These are phyloP conservation scores for Pseudomyrmex flavicornis DNA, from an alignment of 1,140 invertebrate species.

Conservation along the genomic window DNA sequence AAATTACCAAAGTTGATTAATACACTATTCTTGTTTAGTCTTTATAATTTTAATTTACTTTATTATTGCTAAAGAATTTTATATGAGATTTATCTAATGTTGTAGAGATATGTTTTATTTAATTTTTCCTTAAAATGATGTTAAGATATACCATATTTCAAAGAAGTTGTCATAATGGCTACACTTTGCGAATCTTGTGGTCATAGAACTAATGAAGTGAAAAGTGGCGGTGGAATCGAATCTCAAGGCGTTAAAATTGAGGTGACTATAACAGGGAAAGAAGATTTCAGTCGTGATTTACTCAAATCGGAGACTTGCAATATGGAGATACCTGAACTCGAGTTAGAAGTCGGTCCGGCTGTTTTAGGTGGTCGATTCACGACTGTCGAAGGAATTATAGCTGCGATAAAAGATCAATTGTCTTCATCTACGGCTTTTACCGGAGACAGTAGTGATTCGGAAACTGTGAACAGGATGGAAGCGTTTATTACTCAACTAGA, in stretches of 20 bases:
- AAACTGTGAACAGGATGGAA: constrained; percentile 86
- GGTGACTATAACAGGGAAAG: constrained; percentile 89
- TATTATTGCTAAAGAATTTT: no score
- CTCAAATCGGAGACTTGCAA: constrained; percentile 98
- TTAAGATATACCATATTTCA: constrained; percentile 97
- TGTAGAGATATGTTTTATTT: background rate
- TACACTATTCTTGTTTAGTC: no score
- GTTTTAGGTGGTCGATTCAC: constrained; percentile 97
- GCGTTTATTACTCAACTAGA: constrained; percentile 90
- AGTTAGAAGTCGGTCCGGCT: constrained; percentile 93
- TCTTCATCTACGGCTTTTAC: constrained; percentile 88
- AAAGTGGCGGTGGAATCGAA: constrained; percentile 96
- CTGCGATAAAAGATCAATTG: constrained; percentile 90
- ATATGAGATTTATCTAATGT: constrained; percentile 13
- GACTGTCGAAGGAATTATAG: constrained; percentile 95
- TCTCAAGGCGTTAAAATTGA: constrained; percentile 92
- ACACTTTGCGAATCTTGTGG: constrained; percentile 97
- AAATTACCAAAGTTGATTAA: no score
- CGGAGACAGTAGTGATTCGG: constrained; percentile 90
- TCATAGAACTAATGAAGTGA: constrained; percentile 96
- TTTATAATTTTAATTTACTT: no score
- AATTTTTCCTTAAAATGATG: constrained; percentile 70
- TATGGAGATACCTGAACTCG: constrained; percentile 95
- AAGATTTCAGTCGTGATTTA: constrained; percentile 96
- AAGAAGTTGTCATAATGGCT: constrained; percentile 99